phyloP scores from a whole-genome alignment of 1,140 invertebrate species.

The Centruroides sculpturatus region DNA sequence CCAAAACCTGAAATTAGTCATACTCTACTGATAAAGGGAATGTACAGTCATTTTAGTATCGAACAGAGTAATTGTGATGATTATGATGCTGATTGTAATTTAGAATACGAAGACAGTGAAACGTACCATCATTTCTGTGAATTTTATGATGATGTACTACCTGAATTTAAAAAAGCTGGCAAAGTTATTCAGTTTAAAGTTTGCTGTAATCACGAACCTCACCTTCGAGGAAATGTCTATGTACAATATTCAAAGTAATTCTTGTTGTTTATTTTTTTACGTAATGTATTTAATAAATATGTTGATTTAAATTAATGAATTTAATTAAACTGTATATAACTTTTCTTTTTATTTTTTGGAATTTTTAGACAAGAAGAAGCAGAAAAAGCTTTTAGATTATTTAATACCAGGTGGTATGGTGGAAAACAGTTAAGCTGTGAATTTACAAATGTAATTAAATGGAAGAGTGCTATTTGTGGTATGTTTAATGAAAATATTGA shows the following conservation, averaged over 20 bases:
- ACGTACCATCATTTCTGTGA: constrained; percentile 64
- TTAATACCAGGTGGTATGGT: constrained; percentile 81
- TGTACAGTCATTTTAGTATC: constrained; percentile 69
- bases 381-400: constrained; percentile 43
- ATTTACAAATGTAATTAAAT: constrained; percentile 60
- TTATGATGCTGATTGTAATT: constrained; percentile 59
- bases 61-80: constrained; percentile 52
- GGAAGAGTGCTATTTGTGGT: constrained; percentile 82
- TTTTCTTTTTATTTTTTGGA: no score
- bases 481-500: constrained; percentile 23
- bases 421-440: constrained; percentile 64
- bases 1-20: constrained; percentile 46
- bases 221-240: constrained; percentile 81
- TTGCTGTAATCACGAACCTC: constrained; percentile 69
- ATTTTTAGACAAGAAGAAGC: constrained; percentile 26
- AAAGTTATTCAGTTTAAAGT: constrained; percentile 64
- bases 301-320: neutral
- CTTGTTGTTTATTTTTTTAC: constrained; percentile 22
- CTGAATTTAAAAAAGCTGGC: constrained; percentile 67
- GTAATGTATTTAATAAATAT: constrained; percentile 37
- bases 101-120: constrained; percentile 74
- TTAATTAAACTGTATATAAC: no score
- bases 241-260: constrained; percentile 56
- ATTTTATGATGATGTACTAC: constrained; percentile 73
- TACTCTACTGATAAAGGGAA: constrained; percentile 60